phyloP scores from a whole-genome alignment of 2,797 vertebrate genomes.

The Synaphobranchus kaupii region DNA sequence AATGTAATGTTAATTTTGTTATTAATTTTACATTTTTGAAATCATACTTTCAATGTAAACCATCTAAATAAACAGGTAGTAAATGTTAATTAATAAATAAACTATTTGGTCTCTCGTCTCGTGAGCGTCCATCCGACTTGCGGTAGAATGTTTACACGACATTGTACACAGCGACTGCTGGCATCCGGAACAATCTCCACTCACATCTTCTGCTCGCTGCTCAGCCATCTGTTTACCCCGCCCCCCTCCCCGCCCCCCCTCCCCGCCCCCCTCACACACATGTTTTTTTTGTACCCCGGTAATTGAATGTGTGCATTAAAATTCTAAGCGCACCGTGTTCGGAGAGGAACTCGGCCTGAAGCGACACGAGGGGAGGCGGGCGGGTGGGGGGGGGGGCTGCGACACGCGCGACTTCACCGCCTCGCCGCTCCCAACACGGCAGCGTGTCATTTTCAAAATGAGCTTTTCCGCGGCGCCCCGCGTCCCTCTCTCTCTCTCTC shows the following conservation, averaged over 20 bases:
- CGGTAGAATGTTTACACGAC: background rate
- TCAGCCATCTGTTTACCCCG: slow-evolving; percentile 28
- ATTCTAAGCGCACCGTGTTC: background rate
- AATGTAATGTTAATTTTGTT: background rate
- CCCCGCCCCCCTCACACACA: background rate
- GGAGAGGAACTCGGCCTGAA: too few relatives aligned
- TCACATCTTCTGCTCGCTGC: slow-evolving; percentile 7
- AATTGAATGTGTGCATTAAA: background rate
- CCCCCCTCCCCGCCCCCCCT: background rate
- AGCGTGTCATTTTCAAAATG: slow-evolving; percentile 33
- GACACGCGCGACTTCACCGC: slow-evolving; percentile 19
- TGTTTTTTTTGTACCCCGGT: background rate
- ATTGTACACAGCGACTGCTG: background rate
- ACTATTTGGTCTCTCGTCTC: too few relatives aligned
- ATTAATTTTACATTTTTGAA: background rate
- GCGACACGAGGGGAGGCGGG: too few relatives aligned
- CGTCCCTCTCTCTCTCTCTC: background rate
- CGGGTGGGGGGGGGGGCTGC: background rate
- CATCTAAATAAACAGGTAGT: background rate
- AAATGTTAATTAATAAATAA: background rate
- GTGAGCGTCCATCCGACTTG: background rate
- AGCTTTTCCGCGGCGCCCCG: slow-evolving; percentile 22
- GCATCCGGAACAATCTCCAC: background rate
- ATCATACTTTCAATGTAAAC: background rate
- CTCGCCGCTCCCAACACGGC: background rate